These are phyloP conservation scores for Pogoniulus pusillus DNA, from an alignment of 2,797 vertebrate genomes.

Conservation along the genomic window DNA sequence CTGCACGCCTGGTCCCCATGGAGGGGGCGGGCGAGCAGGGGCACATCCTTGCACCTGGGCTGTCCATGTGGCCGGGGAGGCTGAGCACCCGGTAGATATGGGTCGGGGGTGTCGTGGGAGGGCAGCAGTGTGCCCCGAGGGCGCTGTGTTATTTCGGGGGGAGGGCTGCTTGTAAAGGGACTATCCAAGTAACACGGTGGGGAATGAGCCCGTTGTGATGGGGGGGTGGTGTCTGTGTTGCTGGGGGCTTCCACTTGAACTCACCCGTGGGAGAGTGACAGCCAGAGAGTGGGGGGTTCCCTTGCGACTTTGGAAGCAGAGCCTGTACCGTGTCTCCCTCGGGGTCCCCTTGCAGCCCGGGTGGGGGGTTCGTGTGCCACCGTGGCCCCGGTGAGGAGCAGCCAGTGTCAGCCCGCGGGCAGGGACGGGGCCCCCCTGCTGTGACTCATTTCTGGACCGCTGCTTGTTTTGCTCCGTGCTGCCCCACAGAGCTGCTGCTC, in stretches of 20 bases:
- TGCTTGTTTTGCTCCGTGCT: background rate
- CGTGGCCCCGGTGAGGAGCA: background rate
- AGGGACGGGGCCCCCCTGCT: background rate
- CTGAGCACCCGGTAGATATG: background rate
- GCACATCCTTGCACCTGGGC: background rate
- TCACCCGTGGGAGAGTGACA: background rate
- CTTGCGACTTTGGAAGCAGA: background rate
- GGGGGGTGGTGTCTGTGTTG: accelerated
- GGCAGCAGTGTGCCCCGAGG: background rate
- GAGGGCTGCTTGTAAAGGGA: background rate
- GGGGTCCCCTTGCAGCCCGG: background rate
- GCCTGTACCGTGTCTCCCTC: accelerated
- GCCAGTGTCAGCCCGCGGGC: background rate
- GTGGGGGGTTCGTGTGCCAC: accelerated
- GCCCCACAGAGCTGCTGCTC: background rate
- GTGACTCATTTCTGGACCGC: constrained; percentile 15
- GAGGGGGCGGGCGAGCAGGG: background rate
- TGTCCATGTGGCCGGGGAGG: background rate
- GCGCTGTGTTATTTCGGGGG: accelerated
- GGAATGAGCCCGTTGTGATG: accelerated
- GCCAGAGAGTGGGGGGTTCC: background rate
- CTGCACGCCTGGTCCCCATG: too few relatives aligned
- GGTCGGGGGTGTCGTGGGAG: background rate
- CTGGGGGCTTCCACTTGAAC: background rate
- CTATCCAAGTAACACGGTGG: background rate